Percentiles rank a stretch among this genome's conserved stretches.
These are phyloP conservation scores for Thunnus albacares DNA, from an alignment of 2,797 vertebrate species.

Conservation along the genomic window DNA sequence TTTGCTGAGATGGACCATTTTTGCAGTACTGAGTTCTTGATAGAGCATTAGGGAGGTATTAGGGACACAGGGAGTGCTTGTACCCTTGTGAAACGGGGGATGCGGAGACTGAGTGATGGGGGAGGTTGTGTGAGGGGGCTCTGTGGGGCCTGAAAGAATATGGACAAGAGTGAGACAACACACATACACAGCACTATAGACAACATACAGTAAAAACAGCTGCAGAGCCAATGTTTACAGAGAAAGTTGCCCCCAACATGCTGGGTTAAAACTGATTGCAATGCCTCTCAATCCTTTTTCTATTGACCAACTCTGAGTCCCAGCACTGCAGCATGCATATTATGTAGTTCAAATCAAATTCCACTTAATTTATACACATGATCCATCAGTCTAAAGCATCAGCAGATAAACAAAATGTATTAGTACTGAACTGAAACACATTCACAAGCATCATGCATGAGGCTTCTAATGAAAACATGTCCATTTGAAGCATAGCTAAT, in stretches of 20 bases:
- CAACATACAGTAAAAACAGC: slow-evolving; percentile 17
- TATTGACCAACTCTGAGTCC: slow-evolving; percentile 12
- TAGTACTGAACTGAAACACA: slow-evolving; percentile 29
- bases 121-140: slow-evolving; percentile 87
- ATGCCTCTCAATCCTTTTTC: too few species aligned
- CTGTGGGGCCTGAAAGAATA: slow-evolving; percentile 89
- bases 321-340: slow-evolving; percentile 44
- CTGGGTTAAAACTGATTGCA: neutral
- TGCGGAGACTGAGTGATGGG: slow-evolving; percentile 86
- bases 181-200: slow-evolving; percentile 34
- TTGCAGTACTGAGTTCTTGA: slow-evolving; percentile 14
- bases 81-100: slow-evolving; percentile 90
- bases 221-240: neutral
- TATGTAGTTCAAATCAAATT: neutral
- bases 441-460: slow-evolving; percentile 65
- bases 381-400: neutral
- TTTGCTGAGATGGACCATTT: slow-evolving; percentile 42
- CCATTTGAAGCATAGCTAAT: slow-evolving; percentile 29
- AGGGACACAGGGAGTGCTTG: slow-evolving; percentile 79
- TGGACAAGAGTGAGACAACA: slow-evolving; percentile 82
- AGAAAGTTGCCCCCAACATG: slow-evolving; percentile 27
- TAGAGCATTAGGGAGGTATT: slow-evolving; percentile 16
- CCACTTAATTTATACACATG: neutral
- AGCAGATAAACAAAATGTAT: slow-evolving; percentile 9
- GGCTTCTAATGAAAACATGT: slow-evolving; percentile 35